phyloP scores from a whole-genome alignment of 1,140 invertebrate species.

The Cydia strobilella region DNA sequence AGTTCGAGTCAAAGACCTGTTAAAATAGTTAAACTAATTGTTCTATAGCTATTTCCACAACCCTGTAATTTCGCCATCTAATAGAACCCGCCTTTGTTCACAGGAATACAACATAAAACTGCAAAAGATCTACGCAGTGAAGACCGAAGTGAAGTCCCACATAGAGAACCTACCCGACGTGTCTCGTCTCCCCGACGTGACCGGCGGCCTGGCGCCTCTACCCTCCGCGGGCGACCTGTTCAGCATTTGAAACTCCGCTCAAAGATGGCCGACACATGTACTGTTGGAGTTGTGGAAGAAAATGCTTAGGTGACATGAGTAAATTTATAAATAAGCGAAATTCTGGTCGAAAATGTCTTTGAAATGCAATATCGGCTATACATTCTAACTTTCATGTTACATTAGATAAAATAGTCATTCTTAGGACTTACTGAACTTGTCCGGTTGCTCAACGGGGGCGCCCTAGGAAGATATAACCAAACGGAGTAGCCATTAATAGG shows the following conservation, averaged over 20 bases:
- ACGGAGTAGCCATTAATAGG: too few species aligned
- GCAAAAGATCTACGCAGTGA: slow-evolving; percentile 90
- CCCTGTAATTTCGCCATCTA: background rate
- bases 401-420: too few species aligned
- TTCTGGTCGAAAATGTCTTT: too few species aligned
- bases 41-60: too few species aligned
- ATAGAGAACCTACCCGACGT: slow-evolving; percentile 96
- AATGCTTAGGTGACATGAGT: slow-evolving; percentile 1
- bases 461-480: too few species aligned
- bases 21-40: too few species aligned
- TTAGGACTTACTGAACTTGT: too few species aligned
- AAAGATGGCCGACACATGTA: background rate
- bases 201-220: slow-evolving; percentile 92
- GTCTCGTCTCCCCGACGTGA: slow-evolving; percentile 93
- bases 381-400: too few species aligned
- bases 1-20: too few species aligned
- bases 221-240: slow-evolving; percentile 97
- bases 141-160: slow-evolving; percentile 94
- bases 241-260: slow-evolving; percentile 78
- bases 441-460: too few species aligned
- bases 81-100: slow-evolving; percentile 35
- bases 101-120: slow-evolving; percentile 86
- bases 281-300: background rate
- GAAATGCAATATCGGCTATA: too few species aligned
- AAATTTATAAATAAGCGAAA: background rate